Conservation (phyloP, 2,888 invertebrate genomes). For the Ormyrus pomaceus region DNA sequence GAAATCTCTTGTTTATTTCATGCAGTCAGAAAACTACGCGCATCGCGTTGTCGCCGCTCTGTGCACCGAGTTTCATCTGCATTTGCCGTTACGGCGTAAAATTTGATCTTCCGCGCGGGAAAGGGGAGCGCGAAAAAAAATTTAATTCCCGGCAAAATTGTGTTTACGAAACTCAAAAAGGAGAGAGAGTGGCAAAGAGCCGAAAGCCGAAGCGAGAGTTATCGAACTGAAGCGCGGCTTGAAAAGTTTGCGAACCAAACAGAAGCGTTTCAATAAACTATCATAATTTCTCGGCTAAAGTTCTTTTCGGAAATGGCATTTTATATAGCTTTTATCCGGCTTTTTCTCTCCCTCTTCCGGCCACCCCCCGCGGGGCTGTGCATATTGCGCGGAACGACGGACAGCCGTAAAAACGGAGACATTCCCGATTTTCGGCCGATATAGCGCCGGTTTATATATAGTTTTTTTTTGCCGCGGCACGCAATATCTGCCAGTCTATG, state of each 20-base stretch:
- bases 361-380: neutral
- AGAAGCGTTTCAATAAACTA: constrained; percentile 34
- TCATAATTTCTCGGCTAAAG: constrained; percentile 11
- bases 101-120: constrained; percentile 1
- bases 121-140: neutral
- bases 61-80: constrained; percentile 14
- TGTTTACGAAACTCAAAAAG: too few relatives aligned
- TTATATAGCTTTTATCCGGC: too few relatives aligned
- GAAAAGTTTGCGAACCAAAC: constrained; percentile 10
- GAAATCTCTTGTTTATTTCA: constrained; percentile 29
- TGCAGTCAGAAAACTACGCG: neutral
- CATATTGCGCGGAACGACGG: constrained; percentile 10
- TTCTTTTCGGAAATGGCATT: neutral
- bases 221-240: neutral
- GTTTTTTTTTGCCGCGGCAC: neutral
- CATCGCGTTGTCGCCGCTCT: neutral
- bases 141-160: constrained; percentile 1
- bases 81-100: constrained; percentile 10
- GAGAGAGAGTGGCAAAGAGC: neutral
- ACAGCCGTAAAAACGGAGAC: constrained; percentile 36
- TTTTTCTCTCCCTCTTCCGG: too few relatives aligned
- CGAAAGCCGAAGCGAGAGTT: neutral
- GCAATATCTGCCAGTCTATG: constrained; percentile 46
- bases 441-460: neutral
- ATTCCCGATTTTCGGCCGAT: constrained; percentile 38